Evolutionary conservation across 2,113 vertebrate species (phyloP), one percentile per base, ranked within the genome.

Genomic region (Anoplopoma fimbria): DNA sequence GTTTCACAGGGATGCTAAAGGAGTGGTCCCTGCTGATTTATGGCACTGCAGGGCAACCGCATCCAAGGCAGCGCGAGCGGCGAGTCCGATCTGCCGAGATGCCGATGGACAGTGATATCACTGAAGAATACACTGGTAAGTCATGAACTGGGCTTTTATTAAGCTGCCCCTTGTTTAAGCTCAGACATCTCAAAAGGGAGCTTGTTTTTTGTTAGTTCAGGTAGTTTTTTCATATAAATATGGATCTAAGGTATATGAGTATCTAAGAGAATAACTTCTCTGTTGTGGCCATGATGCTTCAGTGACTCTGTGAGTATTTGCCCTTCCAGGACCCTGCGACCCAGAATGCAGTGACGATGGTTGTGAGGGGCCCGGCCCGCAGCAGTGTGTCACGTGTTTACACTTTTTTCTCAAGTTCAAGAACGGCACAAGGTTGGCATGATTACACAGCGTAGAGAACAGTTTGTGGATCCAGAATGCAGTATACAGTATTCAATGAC

Each of bases 341-440:
- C 92, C 95, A 77, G 97, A 99, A 92, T 99, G 98, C 89, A 96
- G 95, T 83, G 96, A 96, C 72, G 96, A 97, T 13, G 97, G 98
- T 10, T 99, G 98, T 90, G 97, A 97, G 29, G 98, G 97, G 9
- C 98, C 97, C 3, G 93, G 96, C 87, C 96, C 97, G 23, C 96
- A 98, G 85, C 97, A 98, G 74, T 99, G 98, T 89, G 95, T 93
- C 92, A 97, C 97, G 80, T 99, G 98, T 84, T 89, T 97, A 40
- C 96, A 98, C 87, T 97, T 97, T 90, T 97, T 97, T 89, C 96
- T 99, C 89, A 99, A 98, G 94, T 96, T 97, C 90, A 99, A 97
- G 93, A 99, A 99, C 85, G 97, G 96, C 81, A 98, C 97, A 85
- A 95, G 98, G 98, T 99, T 55, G 69, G 86, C 47, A 34, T 70